phyloP scores from a whole-genome alignment of 2,888 invertebrate genomes.

The Galeopsomyia nigrocyanea region DNA sequence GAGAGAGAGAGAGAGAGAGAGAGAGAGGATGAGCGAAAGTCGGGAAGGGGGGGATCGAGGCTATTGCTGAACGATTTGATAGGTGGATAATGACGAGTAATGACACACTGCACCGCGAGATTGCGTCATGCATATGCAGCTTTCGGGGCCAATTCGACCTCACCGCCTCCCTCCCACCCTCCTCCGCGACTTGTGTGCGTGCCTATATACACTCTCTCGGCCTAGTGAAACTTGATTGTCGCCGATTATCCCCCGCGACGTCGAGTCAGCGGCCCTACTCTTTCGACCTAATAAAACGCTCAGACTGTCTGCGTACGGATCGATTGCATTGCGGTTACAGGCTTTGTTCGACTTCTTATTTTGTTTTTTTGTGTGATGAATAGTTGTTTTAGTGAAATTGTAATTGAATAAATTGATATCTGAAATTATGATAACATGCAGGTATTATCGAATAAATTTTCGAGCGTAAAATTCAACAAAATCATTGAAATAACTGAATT shows the following conservation, averaged over 20 bases:
- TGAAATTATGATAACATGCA: too few relatives aligned
- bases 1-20: slow-evolving; percentile 35
- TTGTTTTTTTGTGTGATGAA: too few relatives aligned
- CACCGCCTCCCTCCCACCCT: slow-evolving; percentile 60
- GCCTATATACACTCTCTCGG: slow-evolving; percentile 50
- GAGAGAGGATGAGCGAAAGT: slow-evolving; percentile 53
- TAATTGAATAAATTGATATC: too few relatives aligned
- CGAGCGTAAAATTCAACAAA: too few relatives aligned
- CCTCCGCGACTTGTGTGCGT: too few relatives aligned
- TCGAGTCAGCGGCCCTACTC: too few relatives aligned
- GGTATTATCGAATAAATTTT: too few relatives aligned
- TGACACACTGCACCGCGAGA: slow-evolving; percentile 63
- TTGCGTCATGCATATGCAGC: slow-evolving; percentile 68
- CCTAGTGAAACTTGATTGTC: slow-evolving; percentile 66
- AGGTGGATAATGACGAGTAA: slow-evolving; percentile 67
- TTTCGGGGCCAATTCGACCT: slow-evolving; percentile 59
- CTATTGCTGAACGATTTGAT: slow-evolving; percentile 66
- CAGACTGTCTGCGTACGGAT: slow-evolving; percentile 18
- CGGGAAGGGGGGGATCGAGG: slow-evolving; percentile 41
- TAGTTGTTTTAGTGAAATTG: too few relatives aligned
- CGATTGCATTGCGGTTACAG: slow-evolving; percentile 4
- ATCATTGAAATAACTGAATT: too few relatives aligned
- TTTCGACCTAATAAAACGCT: slow-evolving; percentile 61
- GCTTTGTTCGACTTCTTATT: too few relatives aligned
- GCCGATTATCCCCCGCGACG: slow-evolving; percentile 62